Evolutionary conservation across 2,113 vertebrate species (phyloP), one percentile per base, ranked within the genome.

Genomic region (Pandion haliaetus): DNA sequence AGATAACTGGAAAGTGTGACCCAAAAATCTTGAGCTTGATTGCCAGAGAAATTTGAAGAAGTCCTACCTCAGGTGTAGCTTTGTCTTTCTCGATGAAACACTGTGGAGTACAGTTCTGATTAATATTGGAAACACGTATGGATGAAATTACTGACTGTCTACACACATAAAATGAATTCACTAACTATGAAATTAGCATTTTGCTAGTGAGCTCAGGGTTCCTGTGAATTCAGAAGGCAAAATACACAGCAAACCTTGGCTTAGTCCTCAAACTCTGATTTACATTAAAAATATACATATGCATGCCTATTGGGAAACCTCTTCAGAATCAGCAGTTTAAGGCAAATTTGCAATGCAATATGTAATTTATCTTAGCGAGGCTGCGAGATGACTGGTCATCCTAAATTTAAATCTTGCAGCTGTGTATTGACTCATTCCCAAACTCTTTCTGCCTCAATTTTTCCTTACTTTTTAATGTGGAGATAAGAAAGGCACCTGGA

Each of bases 101-200:
- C 42, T 62, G 67, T 45, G 58, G 57, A 80, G 28, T 15, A 12
- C 76, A 59, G 61, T 88, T 92, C 62, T 90, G 71, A 90, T 96
- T 94, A 70, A 77, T 66, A 73, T 4, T 87, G 82, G 87, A 81
- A 72, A 72, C 78, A 40, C 14, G 16, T 17, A 25, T 28, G 73
- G 82, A 69, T 90, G 70, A 80, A 92, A 93, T 93, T 88, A n/a
- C 70, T 57, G n/a, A 82, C 81, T 63, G 69, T 86, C 91, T 90
- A 7, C 61, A 72, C 69, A n/a, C 4, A 6, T 4, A 44, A 57
- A 49, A 10, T 12, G n/a, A 90, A 88, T 73, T 80, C 4, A 10
- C 62, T 79, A 59, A 29, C 49, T 58, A 76, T 29, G 52, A 88
- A 95, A 93, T 42, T 31, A 82, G 34, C 81, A 57, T 87, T 29